These are phyloP conservation scores for Vesta saturnalis DNA, from an alignment of 2,888 invertebrate species.

Conservation along the genomic window DNA sequence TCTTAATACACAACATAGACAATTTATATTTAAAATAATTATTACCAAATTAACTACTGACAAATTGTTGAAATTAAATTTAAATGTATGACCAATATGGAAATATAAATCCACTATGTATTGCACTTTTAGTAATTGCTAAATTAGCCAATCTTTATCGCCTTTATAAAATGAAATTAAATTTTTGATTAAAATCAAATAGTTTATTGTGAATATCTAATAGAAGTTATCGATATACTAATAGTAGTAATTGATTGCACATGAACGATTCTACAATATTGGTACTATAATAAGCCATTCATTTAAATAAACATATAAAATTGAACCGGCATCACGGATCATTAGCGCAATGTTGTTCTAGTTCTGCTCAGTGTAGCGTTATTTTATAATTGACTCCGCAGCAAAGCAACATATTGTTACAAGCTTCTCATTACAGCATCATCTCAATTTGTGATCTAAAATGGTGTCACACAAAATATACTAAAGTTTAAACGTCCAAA, in stretches of 20 bases:
- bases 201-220: background rate
- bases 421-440: slow-evolving; percentile 3
- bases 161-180: too few relatives aligned
- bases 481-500: background rate
- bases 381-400: slow-evolving; percentile 32
- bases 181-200: background rate
- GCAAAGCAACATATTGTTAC: slow-evolving; percentile 26
- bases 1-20: too few relatives aligned
- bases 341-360: slow-evolving; percentile 29
- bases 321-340: slow-evolving; percentile 12
- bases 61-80: too few relatives aligned
- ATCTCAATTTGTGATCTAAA: slow-evolving; percentile 4
- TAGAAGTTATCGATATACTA: background rate
- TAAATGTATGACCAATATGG: too few relatives aligned
- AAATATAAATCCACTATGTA: too few relatives aligned
- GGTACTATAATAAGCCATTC: background rate
- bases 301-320: slow-evolving; percentile 5
- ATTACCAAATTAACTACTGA: too few relatives aligned
- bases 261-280: background rate
- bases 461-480: background rate
- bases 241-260: background rate
- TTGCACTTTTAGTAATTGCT: too few relatives aligned
- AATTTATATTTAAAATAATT: too few relatives aligned
- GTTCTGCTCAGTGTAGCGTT: slow-evolving; percentile 25
- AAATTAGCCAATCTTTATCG: too few relatives aligned